These are phyloP conservation scores for Mycalesis mineus DNA, from an alignment of 2,888 invertebrate species.

Conservation along the genomic window DNA sequence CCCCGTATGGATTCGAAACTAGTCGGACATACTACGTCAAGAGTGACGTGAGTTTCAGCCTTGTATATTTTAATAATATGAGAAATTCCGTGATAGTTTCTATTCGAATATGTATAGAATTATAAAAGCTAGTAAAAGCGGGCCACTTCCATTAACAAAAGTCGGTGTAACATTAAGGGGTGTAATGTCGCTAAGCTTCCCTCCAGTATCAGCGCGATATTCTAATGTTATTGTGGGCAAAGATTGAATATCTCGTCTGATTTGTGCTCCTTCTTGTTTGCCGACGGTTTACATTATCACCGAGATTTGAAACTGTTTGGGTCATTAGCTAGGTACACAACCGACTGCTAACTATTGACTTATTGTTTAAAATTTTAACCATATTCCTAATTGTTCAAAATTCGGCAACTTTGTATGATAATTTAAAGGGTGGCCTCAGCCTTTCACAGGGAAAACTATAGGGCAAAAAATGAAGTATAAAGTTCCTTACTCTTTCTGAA, in stretches of 20 bases:
- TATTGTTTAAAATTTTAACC: no score
- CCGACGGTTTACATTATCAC: conserved; percentile 20
- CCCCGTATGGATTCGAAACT: no score
- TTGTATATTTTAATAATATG: no score
- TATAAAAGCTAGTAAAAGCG: no score
- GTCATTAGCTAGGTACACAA: conserved; percentile 10
- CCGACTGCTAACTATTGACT: not conserved
- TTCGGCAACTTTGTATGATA: not conserved
- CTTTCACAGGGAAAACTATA: no score
- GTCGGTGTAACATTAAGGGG: conserved; percentile 34
- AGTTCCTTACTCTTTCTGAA: no score
- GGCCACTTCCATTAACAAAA: conserved; percentile 38
- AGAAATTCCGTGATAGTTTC: no score
- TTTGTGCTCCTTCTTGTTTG: conserved; percentile 64
- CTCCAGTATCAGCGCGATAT: conserved; percentile 61
- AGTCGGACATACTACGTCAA: no score
- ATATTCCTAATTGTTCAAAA: not conserved
- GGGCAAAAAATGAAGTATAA: no score
- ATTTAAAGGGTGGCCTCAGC: no score
- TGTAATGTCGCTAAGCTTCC: conserved; percentile 59
- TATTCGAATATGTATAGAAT: no score
- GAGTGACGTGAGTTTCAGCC: no score
- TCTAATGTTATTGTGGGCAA: conserved; percentile 68
- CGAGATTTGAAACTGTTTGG: conserved; percentile 2
- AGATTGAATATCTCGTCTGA: conserved; percentile 74